A percentile compares a stretch with the other conserved stretches of the same genome.
These are phyloP conservation scores for Cossypha dichroa DNA, from an alignment of 2,797 vertebrate species.

Conservation along the genomic window DNA sequence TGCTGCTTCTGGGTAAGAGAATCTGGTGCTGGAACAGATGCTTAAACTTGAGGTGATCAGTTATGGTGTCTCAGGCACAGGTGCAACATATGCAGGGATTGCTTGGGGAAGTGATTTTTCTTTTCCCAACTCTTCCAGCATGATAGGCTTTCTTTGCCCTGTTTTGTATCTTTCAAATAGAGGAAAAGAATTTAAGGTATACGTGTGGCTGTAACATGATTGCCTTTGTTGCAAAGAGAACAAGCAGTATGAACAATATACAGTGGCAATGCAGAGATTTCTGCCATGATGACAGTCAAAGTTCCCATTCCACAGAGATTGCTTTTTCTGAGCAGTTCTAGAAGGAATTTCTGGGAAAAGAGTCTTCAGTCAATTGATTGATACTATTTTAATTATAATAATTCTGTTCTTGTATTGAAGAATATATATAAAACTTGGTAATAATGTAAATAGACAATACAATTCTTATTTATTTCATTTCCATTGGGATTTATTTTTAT, in stretches of 20 bases:
- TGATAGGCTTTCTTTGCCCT: background rate
- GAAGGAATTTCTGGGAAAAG: background rate
- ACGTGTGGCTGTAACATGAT: background rate
- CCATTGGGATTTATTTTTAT: background rate
- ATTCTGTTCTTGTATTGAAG: background rate
- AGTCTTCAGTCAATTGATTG: background rate
- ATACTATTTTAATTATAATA: background rate
- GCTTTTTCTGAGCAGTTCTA: background rate
- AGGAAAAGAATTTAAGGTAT: background rate
- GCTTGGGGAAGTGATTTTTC: background rate
- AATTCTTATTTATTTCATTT: background rate
- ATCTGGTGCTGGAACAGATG: background rate
- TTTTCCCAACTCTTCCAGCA: background rate
- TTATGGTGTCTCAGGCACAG: background rate
- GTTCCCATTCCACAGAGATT: background rate
- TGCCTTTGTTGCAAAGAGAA: background rate
- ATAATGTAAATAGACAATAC: background rate
- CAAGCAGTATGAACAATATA: background rate
- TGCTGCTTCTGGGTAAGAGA: background rate
- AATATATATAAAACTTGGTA: background rate
- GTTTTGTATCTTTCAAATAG: background rate
- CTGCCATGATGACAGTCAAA: background rate
- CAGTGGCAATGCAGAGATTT: background rate
- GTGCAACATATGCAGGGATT: background rate
- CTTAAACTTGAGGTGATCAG: background rate